phyloP scores from a whole-genome alignment of 2,888 invertebrate species.

The Scelioninae gen. 2 region DNA sequence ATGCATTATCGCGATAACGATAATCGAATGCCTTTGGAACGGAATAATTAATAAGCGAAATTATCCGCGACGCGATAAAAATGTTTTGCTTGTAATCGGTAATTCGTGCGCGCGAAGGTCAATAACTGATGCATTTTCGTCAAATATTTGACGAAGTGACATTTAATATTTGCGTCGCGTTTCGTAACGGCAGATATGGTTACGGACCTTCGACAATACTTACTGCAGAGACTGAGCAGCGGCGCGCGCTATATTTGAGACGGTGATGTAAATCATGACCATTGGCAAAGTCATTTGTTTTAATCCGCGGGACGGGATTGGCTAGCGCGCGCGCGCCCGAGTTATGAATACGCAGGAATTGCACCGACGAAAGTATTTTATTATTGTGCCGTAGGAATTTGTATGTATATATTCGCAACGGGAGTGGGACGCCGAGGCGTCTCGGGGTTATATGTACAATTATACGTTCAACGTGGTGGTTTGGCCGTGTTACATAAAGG shows the following conservation, averaged over 20 bases:
- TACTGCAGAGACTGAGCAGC: constrained; percentile 27
- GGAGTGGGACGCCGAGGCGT: constrained; percentile 6
- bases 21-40: too few relatives aligned
- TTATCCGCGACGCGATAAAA: too few relatives aligned
- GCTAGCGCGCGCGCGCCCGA: constrained; percentile 26
- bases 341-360: constrained; percentile 41
- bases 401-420: background rate
- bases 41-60: too few relatives aligned
- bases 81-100: too few relatives aligned
- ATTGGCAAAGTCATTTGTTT: constrained; percentile 48
- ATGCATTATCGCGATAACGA: too few relatives aligned
- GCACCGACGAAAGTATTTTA: constrained; percentile 28
- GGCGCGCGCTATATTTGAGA: constrained; percentile 26
- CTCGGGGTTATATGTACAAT: background rate
- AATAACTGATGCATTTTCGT: constrained; percentile 22
- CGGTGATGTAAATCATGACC: constrained; percentile 48
- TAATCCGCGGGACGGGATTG: constrained; percentile 30
- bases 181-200: constrained; percentile 42
- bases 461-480: constrained; percentile 5
- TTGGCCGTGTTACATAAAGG: constrained; percentile 6
- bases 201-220: constrained; percentile 53
- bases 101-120: background rate
- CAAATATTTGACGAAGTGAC: constrained; percentile 37
- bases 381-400: constrained; percentile 11
- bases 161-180: constrained; percentile 30